Evolutionary conservation across 2,888 invertebrate genomes (phyloP), one percentile per base, ranked within the genome.

Genomic region (Leptura quadrifasciata): DNA sequence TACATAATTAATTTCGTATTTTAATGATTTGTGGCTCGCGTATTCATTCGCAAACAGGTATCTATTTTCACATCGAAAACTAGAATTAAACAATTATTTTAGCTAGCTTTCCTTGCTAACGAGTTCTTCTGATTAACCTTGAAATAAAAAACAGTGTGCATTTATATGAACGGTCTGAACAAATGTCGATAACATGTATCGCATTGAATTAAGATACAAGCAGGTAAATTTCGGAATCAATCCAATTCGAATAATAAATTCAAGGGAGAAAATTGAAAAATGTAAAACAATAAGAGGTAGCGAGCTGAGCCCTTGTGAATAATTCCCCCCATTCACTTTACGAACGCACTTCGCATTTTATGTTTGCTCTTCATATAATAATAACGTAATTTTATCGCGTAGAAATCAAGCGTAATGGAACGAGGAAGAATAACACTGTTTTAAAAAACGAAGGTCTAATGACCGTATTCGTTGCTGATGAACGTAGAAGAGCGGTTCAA

Each of bases 201-300:
- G 18, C 39, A 5, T 63, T 18, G 18, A 6, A 21, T 39, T 39
- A 15, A 20, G 60, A 2, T 18, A n/a, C 8, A 15, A 47, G 18
- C 18, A 65, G 21, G 52, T 21, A 24, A n/a, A 64, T 64, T 52
- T 47, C 4, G 21, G 24, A 65, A 52, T 52, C 65, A 65, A 65
- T 52, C 52, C n/a, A 24, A n/a, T 54, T 35, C 65, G 52, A 9
- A 65, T 65, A 65, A 65, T 24, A 20, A 65, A 65, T 65, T 65
- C 65, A 65, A 17, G 65, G 65, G 52, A 12, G 57, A 57, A 52
- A 65, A 65, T 65, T 65, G 65, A 65, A 65, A 65, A 65, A 52
- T 52, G 54, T n/a, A 47, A 12, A 65, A 65, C 52, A 65, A 52
- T 65, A 65, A 65, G 65, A 24, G 63, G 35, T 31, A n/a, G 63